A percentile compares a stretch with the other conserved stretches of the same genome.
Conservation (phyloP, 2,113 vertebrate species). For the Eolophus roseicapilla region DNA sequence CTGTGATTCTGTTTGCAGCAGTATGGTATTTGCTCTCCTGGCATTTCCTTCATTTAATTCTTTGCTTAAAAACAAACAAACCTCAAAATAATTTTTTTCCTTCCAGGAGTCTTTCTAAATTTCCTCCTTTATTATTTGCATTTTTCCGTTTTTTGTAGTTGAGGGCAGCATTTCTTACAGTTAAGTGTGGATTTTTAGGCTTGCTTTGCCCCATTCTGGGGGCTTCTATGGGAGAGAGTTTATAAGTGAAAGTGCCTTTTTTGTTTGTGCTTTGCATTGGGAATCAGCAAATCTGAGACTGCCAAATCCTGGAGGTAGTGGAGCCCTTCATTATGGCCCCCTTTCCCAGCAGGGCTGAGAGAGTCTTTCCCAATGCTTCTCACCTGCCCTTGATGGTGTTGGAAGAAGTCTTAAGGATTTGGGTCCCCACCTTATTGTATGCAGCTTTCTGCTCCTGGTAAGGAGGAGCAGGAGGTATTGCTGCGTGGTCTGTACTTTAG, state of each 20-base stretch:
- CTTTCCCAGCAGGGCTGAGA: fast-evolving
- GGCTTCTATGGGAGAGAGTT: not conserved
- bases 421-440: not conserved
- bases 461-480: fast-evolving
- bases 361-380: not conserved
- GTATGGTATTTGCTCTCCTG: not conserved
- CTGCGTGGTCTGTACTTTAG: not conserved
- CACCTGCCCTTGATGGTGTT: not conserved
- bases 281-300: not conserved
- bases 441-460: not conserved
- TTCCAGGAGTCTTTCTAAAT: not conserved
- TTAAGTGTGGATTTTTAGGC: not conserved
- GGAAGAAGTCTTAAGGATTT: not conserved
- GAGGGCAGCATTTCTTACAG: not conserved
- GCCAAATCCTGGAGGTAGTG: fast-evolving
- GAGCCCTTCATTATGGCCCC: fast-evolving
- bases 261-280: not conserved
- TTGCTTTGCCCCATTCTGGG: not conserved
- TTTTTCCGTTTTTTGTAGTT: not conserved
- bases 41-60: not conserved
- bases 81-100: not conserved
- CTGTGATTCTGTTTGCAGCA: not conserved
- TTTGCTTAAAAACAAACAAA: not conserved
- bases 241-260: not conserved
- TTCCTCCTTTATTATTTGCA: not conserved